These are phyloP conservation scores for Tenualosa ilisha DNA, from an alignment of 2,797 vertebrate species.

Conservation along the genomic window DNA sequence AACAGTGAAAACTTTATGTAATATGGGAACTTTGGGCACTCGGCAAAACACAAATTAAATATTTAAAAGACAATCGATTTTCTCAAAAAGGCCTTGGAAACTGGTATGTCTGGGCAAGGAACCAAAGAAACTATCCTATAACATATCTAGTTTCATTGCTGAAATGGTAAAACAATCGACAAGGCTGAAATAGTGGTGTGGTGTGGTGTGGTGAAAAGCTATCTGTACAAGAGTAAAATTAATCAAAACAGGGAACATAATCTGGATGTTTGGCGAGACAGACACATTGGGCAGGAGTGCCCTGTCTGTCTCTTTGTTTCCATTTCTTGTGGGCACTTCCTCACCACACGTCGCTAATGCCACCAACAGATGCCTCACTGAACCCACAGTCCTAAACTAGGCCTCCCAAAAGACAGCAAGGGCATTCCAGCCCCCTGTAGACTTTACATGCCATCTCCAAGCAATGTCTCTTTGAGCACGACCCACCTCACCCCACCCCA, in stretches of 20 bases:
- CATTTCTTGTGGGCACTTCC: not conserved
- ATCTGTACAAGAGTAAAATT: constrained; percentile 2
- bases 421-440: constrained; percentile 52
- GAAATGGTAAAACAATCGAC: not conserved
- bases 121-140: not conserved
- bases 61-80: not conserved
- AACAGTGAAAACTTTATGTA: not conserved
- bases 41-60: constrained; percentile 1
- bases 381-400: constrained; percentile 40
- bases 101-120: not conserved
- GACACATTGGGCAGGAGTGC: not conserved
- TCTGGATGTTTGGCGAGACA: not conserved
- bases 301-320: not conserved
- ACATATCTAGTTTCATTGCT: constrained; percentile 1
- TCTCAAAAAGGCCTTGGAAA: not conserved
- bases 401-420: constrained; percentile 37
- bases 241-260: constrained; percentile 17
- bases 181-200: not conserved
- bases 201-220: not conserved
- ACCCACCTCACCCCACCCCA: constrained; percentile 24
- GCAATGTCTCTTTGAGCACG: constrained; percentile 18
- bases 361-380: constrained; percentile 20
- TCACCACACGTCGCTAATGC: not conserved
- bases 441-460: constrained; percentile 10
- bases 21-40: not conserved